Conservation (phyloP, 2,888 invertebrate genomes). For the Dysmachus trigonus region DNA sequence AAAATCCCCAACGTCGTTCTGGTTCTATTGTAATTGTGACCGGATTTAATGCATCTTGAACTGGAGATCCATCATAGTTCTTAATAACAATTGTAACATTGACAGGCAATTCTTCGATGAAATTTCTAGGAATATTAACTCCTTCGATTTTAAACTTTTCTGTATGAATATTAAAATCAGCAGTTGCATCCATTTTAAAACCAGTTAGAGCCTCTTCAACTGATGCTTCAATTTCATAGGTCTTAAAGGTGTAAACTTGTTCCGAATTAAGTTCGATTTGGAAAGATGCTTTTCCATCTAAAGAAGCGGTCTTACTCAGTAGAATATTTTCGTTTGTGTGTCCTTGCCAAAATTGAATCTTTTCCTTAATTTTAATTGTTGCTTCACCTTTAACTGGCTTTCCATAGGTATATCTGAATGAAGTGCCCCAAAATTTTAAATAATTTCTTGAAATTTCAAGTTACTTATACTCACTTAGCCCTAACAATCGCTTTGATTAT, state of each 20-base stretch:
- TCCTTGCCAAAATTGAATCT: not conserved
- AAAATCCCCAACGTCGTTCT: not conserved
- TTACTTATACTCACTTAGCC: slow-evolving; percentile 73
- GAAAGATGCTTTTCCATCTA: slow-evolving; percentile 73
- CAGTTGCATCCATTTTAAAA: slow-evolving; percentile 82
- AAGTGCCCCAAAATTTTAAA: not conserved
- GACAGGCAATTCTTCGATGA: slow-evolving; percentile 88
- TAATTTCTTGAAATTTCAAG: not conserved
- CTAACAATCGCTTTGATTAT: slow-evolving; percentile 78
- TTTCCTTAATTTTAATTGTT: slow-evolving; percentile 75
- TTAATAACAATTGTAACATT: slow-evolving; percentile 70
- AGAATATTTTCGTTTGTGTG: slow-evolving; percentile 54
- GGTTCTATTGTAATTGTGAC: slow-evolving; percentile 64
- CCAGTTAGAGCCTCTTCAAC: slow-evolving; percentile 86
- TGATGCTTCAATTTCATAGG: slow-evolving; percentile 72
- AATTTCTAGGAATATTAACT: slow-evolving; percentile 83
- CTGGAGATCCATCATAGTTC: slow-evolving; percentile 75
- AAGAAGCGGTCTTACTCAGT: slow-evolving; percentile 69
- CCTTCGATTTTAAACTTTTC: slow-evolving; percentile 80
- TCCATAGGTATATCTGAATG: slow-evolving; percentile 83
- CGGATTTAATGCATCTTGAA: slow-evolving; percentile 69
- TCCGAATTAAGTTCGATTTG: slow-evolving; percentile 78
- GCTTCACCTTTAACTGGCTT: slow-evolving; percentile 87
- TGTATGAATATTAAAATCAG: slow-evolving; percentile 78
- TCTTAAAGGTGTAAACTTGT: slow-evolving; percentile 61